Conservation (phyloP, 2,797 vertebrate species). For the Avahi laniger region DNA sequence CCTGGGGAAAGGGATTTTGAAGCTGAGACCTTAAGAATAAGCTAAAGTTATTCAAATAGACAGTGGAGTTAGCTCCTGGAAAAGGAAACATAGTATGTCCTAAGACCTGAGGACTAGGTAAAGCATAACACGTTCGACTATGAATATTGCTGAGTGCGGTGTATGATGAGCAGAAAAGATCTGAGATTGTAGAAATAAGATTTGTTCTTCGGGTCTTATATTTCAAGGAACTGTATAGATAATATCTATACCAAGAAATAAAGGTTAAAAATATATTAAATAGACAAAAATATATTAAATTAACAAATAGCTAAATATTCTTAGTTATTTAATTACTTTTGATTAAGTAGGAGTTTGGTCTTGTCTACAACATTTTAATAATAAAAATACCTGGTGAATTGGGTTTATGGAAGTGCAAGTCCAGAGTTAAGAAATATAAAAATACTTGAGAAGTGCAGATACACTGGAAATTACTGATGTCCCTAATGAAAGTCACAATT, state of each 20-base stretch:
- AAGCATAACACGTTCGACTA: background rate
- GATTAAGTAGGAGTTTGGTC: background rate
- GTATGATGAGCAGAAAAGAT: background rate
- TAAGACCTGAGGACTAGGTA: background rate
- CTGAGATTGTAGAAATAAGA: background rate
- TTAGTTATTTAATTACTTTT: background rate
- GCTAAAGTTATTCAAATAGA: background rate
- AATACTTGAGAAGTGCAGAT: slow-evolving; percentile 20
- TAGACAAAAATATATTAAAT: background rate
- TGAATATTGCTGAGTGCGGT: background rate
- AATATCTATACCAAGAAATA: background rate
- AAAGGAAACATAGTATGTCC: background rate
- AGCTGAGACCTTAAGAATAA: background rate
- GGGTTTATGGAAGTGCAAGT: background rate
- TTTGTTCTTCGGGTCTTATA: background rate
- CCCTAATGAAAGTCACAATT: slow-evolving; percentile 6
- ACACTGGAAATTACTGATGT: background rate
- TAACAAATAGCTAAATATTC: background rate
- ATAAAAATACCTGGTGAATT: slow-evolving; percentile 9
- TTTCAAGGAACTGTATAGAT: background rate
- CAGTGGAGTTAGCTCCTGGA: background rate
- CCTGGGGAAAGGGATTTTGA: background rate
- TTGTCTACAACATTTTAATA: background rate
- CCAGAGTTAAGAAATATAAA: background rate
- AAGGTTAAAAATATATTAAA: background rate